Conservation (phyloP, 2,113 vertebrate species). For the Amazona guildingii region DNA sequence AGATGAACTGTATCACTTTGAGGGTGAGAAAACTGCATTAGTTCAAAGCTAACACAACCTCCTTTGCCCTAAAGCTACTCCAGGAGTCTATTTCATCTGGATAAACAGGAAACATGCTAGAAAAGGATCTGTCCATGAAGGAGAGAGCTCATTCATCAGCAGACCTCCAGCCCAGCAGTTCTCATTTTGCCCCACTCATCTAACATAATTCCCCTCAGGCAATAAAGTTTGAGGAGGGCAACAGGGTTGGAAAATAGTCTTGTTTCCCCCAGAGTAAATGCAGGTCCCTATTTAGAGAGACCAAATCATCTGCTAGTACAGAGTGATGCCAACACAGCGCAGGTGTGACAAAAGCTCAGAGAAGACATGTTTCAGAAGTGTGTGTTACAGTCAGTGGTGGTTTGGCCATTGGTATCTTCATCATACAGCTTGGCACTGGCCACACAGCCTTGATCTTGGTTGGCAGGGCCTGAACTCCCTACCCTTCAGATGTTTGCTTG, state of each 20-base stretch:
- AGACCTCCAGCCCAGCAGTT: neutral
- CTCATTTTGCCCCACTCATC: neutral
- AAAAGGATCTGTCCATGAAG: neutral
- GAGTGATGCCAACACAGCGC: neutral
- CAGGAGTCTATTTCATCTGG: neutral
- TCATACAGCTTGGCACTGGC: neutral
- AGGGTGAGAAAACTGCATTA: neutral
- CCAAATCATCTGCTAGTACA: neutral
- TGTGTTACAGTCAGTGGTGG: neutral
- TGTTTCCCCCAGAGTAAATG: neutral
- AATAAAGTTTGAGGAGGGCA: neutral
- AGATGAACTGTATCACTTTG: neutral
- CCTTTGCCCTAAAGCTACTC: neutral
- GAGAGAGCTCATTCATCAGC: neutral
- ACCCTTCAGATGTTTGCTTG: neutral
- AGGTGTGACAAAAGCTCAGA: neutral
- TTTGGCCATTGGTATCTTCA: neutral
- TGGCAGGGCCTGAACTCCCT: neutral
- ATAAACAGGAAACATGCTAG: neutral
- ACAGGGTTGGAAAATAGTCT: neutral
- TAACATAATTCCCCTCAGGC: neutral
- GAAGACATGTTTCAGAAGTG: neutral
- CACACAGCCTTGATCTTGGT: neutral
- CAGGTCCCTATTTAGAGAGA: neutral
- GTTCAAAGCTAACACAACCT: neutral